These are phyloP conservation scores for Tangara arthus DNA, from an alignment of 2,797 vertebrate species.

Conservation along the genomic window DNA sequence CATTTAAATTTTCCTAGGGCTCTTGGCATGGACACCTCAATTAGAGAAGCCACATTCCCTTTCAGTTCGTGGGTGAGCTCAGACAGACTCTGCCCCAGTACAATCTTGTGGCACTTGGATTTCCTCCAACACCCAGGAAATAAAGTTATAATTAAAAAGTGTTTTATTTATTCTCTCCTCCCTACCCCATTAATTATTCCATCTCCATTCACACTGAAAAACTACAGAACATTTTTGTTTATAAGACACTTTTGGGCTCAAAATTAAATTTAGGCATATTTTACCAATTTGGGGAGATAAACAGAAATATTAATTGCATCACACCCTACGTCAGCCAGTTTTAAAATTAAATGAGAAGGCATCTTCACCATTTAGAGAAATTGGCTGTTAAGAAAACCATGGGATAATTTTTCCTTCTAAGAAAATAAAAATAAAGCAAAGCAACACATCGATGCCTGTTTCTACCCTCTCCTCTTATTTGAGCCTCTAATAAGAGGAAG, in stretches of 20 bases:
- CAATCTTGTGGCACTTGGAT: not conserved
- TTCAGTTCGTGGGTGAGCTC: not conserved
- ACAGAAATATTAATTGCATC: constrained; percentile 7
- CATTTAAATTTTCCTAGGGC: not conserved
- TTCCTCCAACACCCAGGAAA: constrained; percentile 19
- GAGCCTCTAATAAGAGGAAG: not conserved
- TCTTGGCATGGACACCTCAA: not conserved
- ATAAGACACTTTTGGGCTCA: not conserved
- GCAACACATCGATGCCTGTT: not conserved
- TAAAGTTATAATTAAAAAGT: constrained; percentile 26
- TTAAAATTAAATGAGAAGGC: not conserved
- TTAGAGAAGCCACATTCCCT: not conserved
- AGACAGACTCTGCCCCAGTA: not conserved
- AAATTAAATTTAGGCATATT: not conserved
- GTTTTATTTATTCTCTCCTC: not conserved
- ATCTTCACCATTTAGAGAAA: not conserved
- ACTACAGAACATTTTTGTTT: not conserved
- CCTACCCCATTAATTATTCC: not conserved
- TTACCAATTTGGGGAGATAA: not conserved
- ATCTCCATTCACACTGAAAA: not conserved
- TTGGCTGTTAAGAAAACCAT: not conserved
- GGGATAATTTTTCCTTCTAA: not conserved
- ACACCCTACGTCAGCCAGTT: not conserved
- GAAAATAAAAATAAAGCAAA: not conserved
- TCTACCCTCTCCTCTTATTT: not conserved